Conservation (phyloP, 2,797 vertebrate genomes). For the Cichlasoma orientale region DNA sequence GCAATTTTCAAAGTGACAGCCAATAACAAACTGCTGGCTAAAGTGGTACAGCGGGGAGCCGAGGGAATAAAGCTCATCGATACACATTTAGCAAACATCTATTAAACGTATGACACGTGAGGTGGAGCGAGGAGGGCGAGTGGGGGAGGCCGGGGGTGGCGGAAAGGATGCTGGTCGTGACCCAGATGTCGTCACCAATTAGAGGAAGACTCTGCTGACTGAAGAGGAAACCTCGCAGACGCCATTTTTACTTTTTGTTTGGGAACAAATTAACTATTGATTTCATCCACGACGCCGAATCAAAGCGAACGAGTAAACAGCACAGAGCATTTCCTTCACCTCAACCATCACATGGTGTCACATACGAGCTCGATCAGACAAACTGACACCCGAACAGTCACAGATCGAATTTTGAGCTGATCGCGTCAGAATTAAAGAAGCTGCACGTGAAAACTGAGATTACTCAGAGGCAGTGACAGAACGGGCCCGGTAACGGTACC, state of each 20-base stretch:
- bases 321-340: neutral
- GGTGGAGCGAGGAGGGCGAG: neutral
- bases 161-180: neutral
- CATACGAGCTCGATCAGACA: neutral
- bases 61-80: slow-evolving; percentile 43
- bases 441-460: neutral
- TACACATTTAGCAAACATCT: slow-evolving; percentile 49
- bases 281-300: slow-evolving; percentile 20
- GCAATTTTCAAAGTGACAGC: slow-evolving; percentile 38
- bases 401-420: neutral
- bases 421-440: neutral
- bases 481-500: neutral
- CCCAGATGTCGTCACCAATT: slow-evolving; percentile 24
- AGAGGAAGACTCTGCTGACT: slow-evolving; percentile 5
- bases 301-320: neutral
- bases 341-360: fast-evolving
- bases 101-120: slow-evolving; percentile 6
- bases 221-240: slow-evolving; percentile 12
- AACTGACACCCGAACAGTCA: neutral
- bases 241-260: slow-evolving; percentile 29
- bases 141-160: neutral
- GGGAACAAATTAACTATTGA: slow-evolving; percentile 56
- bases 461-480: too few relatives aligned
- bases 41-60: slow-evolving; percentile 16
- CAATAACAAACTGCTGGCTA: slow-evolving; percentile 16